Conservation (phyloP, 2,888 invertebrate species). For the Nebria brevicollis region DNA sequence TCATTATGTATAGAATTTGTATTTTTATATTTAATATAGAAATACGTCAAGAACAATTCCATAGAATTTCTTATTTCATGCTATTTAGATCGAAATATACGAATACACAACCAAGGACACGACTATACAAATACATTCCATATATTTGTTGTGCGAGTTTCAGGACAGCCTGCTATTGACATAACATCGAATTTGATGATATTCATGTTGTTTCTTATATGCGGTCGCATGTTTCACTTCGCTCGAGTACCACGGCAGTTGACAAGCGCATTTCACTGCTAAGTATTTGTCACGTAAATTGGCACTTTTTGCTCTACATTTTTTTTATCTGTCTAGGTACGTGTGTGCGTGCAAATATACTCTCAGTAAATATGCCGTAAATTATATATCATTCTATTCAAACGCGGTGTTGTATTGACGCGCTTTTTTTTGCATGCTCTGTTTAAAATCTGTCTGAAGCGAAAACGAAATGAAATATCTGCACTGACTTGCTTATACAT, state of each 20-base stretch:
- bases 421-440: too few species aligned
- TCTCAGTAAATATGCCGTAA: background rate
- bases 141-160: background rate
- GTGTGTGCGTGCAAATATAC: background rate
- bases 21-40: slow-evolving; percentile 38
- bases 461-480: too few species aligned
- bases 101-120: too few species aligned
- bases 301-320: background rate
- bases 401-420: background rate
- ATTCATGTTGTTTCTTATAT: background rate
- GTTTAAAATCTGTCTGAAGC: too few species aligned
- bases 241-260: background rate
- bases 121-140: background rate
- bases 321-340: background rate
- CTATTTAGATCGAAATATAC: too few species aligned
- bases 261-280: background rate
- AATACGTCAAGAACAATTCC: background rate
- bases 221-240: background rate
- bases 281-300: background rate
- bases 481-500: too few species aligned
- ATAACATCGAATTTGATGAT: background rate
- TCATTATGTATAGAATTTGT: slow-evolving; percentile 22
- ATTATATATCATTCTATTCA: background rate
- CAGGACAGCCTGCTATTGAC: background rate
- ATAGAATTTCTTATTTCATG: too few species aligned